A percentile compares a stretch with the other conserved stretches of the same genome.
phyloP scores from a whole-genome alignment of 23 tunicate species.

The Ciona savignyi region DNA sequence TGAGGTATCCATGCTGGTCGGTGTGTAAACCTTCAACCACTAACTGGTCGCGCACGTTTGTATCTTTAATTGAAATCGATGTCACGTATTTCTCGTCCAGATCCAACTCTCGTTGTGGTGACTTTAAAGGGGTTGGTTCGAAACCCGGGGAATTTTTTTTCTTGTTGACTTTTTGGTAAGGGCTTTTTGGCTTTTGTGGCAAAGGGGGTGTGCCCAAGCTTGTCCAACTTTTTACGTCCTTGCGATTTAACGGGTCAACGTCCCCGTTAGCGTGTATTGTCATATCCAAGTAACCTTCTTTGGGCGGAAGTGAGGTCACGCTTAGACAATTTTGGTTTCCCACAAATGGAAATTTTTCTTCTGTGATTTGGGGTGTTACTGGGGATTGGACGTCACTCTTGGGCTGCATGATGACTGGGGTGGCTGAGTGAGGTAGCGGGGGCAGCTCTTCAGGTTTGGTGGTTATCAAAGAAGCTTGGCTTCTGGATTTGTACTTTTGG shows the following conservation, averaged over 20 bases:
- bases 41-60: background rate
- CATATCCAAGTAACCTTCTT: slow-evolving; percentile 7
- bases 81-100: slow-evolving; percentile 41
- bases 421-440: background rate
- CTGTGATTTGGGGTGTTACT: background rate
- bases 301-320: too few species aligned
- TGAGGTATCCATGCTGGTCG: slow-evolving; percentile 29
- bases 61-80: background rate
- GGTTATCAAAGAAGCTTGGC: background rate
- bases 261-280: background rate
- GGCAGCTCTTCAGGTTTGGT: background rate
- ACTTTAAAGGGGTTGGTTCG: too few species aligned
- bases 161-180: background rate
- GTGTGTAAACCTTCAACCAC: slow-evolving; percentile 5
- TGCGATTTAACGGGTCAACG: background rate
- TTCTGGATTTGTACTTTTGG: background rate
- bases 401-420: slow-evolving; percentile 10
- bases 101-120: slow-evolving; percentile 4
- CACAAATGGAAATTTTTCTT: background rate
- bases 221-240: slow-evolving; percentile 37
- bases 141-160: background rate
- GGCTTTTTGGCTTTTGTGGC: slow-evolving; percentile 5
- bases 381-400: slow-evolving; percentile 11
- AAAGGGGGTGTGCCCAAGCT: slow-evolving; percentile 35
- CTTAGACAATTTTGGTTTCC: too few species aligned